These are phyloP conservation scores for Charaxes varanes DNA, from an alignment of 1,140 invertebrate genomes.

Conservation along the genomic window DNA sequence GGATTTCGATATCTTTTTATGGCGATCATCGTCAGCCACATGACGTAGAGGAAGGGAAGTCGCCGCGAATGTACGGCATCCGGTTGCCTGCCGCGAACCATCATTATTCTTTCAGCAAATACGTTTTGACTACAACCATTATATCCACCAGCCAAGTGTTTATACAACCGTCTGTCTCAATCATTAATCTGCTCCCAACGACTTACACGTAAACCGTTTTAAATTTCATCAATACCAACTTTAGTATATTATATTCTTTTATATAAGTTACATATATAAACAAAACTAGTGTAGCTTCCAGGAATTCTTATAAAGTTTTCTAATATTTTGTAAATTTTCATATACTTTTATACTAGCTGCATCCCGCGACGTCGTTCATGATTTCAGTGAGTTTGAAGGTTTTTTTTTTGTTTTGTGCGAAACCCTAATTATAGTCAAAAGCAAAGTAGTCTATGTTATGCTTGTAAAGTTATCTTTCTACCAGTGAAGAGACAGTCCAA, in stretches of 20 bases:
- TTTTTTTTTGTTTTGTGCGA: no score
- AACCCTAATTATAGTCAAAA: no score
- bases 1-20: conserved; percentile 15
- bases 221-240: no score
- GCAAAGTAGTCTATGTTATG: no score
- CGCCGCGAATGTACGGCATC: conserved; percentile 54
- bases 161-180: conserved; percentile 9
- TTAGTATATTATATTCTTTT: no score
- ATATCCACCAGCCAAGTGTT: conserved; percentile 26
- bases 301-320: no score
- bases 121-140: conserved; percentile 63
- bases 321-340: no score
- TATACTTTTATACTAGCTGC: no score
- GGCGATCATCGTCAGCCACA: conserved; percentile 29
- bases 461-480: conserved; percentile 12
- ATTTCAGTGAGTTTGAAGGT: no score
- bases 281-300: no score
- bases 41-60: conserved; percentile 49
- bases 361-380: no score
- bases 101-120: conserved; percentile 70
- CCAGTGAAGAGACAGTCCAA: no score
- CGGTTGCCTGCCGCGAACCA: conserved; percentile 44
- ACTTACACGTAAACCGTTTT: conserved; percentile 3
- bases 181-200: conserved; percentile 12
- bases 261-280: neutral